phyloP scores from a whole-genome alignment of 2,797 vertebrate species.

The Danio jaintianensis region DNA sequence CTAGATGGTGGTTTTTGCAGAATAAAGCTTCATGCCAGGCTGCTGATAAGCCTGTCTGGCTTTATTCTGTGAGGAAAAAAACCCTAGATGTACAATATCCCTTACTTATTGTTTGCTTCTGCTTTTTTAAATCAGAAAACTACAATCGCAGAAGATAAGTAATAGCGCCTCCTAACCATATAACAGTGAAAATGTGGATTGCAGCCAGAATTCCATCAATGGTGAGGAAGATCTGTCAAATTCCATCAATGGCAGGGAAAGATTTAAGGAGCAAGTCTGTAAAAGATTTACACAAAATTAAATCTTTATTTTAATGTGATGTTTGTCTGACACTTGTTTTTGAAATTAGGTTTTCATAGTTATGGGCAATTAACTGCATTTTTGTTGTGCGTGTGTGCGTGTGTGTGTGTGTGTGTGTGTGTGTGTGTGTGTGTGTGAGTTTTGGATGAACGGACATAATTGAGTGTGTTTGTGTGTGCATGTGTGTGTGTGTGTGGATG shows the following conservation, averaged over 20 bases:
- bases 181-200: no score
- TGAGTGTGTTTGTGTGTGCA: conserved; percentile 38
- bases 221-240: no score
- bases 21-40: no score
- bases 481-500: conserved; percentile 45
- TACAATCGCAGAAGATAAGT: no score
- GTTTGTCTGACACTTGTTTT: neutral
- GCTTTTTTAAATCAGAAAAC: no score
- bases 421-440: neutral
- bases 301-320: neutral
- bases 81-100: no score
- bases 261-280: neutral
- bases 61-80: no score
- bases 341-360: neutral
- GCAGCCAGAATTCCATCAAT: no score
- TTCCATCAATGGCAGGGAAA: neutral
- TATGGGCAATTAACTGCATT: neutral
- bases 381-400: neutral
- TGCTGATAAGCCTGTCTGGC: no score
- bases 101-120: no score
- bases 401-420: conserved; percentile 2
- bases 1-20: no score
- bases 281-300: neutral
- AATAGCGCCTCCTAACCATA: no score
- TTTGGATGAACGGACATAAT: neutral